phyloP scores from a whole-genome alignment of 1,140 invertebrate species.

The Micrasema longulum region DNA sequence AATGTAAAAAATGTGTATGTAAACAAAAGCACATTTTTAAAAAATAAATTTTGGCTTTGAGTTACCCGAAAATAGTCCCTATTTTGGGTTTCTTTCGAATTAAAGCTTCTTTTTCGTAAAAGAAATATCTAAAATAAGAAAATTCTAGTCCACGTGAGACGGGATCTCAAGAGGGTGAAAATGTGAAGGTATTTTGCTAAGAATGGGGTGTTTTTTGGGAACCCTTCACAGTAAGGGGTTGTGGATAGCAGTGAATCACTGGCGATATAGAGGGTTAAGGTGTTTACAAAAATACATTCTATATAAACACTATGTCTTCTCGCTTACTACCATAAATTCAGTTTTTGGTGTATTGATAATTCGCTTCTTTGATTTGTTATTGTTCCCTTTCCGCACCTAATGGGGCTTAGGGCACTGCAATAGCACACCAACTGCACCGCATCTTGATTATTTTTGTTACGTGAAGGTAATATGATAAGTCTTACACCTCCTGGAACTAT shows the following conservation, averaged over 20 bases:
- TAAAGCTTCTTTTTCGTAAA: not conserved
- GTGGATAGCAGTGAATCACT: conserved; percentile 36
- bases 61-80: conserved; percentile 8
- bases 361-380: too few relatives aligned
- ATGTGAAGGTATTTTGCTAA: conserved; percentile 26
- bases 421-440: too few relatives aligned
- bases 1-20: too few relatives aligned
- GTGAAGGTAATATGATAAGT: too few relatives aligned
- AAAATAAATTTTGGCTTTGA: conserved; percentile 1
- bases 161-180: conserved; percentile 28
- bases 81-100: conserved; percentile 13
- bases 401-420: too few relatives aligned
- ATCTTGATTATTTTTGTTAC: too few relatives aligned
- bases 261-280: conserved; percentile 40
- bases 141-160: conserved; percentile 12
- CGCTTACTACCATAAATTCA: too few relatives aligned
- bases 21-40: too few relatives aligned
- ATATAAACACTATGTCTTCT: conserved; percentile 1
- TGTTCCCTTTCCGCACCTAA: too few relatives aligned
- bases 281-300: conserved; percentile 42
- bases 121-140: not conserved
- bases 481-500: too few relatives aligned
- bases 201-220: conserved; percentile 19
- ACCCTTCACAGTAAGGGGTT: conserved; percentile 12
- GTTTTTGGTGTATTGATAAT: too few relatives aligned